A percentile compares a stretch with the other conserved stretches of the same genome.
These are phyloP conservation scores for Lypha dubia DNA, from an alignment of 2,888 invertebrate genomes.

Conservation along the genomic window DNA sequence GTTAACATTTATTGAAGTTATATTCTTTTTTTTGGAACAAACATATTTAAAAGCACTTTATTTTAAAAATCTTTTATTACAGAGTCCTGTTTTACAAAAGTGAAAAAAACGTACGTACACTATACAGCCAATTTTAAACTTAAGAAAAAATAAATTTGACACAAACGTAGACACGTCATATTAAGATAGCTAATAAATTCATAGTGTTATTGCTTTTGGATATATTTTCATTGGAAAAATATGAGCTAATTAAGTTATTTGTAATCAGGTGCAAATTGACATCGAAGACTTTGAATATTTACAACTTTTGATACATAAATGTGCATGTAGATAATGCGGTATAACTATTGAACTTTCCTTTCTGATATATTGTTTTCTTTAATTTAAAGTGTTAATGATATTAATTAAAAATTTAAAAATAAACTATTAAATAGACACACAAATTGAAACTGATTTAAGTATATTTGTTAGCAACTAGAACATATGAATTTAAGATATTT, in stretches of 20 bases:
- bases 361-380: no score
- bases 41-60: neutral
- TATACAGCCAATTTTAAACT: neutral
- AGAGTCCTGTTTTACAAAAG: neutral
- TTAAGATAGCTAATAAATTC: neutral
- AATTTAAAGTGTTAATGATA: no score
- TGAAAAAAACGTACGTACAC: neutral
- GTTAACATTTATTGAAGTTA: slow-evolving; percentile 31
- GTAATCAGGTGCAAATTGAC: no score
- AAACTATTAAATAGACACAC: no score
- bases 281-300: no score
- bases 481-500: no score
- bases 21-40: neutral
- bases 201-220: neutral
- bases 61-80: neutral
- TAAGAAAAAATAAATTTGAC: neutral
- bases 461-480: no score
- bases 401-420: no score
- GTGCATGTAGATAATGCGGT: no score
- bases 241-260: neutral
- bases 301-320: no score
- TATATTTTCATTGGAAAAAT: neutral
- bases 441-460: no score
- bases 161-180: neutral
- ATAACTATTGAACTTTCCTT: no score